Evolutionary conservation across 2,113 vertebrate genomes (phyloP).

Genomic region (Pluvialis apricaria): DNA sequence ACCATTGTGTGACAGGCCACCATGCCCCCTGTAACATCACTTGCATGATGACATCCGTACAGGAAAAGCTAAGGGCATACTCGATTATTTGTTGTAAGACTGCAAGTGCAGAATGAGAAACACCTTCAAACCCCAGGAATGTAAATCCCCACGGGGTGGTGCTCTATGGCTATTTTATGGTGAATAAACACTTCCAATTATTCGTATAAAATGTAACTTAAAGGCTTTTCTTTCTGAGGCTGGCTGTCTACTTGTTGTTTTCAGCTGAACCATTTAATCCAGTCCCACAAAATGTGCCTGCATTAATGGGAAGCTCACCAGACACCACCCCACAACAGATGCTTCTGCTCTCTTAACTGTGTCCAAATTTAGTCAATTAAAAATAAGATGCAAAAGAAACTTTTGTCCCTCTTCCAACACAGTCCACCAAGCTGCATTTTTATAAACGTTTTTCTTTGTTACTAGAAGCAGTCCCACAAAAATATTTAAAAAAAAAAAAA

Average conservation of each 20-base stretch:
- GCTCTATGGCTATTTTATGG: neutral
- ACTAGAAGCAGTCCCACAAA: neutral
- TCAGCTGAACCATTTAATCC: neutral
- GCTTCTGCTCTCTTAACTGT: neutral
- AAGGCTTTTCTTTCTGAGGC: neutral
- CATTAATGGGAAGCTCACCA: neutral
- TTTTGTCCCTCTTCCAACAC: neutral
- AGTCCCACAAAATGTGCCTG: neutral
- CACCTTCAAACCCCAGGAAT: neutral
- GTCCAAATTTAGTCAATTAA: neutral
- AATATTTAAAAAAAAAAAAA: neutral
- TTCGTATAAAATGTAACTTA: neutral
- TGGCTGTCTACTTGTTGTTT: neutral
- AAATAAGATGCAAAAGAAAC: neutral
- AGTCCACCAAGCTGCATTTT: neutral
- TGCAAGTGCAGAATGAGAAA: neutral
- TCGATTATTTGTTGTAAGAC: neutral
- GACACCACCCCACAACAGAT: neutral
- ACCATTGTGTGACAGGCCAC: neutral
- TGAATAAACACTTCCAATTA: neutral
- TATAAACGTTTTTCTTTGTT: neutral
- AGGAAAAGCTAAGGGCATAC: neutral
- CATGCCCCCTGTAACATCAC: neutral
- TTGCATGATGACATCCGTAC: neutral
- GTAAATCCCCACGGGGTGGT: slow-evolving; percentile 15